phyloP scores from a whole-genome alignment of 1,140 invertebrate genomes.

The Aricia agestis region DNA sequence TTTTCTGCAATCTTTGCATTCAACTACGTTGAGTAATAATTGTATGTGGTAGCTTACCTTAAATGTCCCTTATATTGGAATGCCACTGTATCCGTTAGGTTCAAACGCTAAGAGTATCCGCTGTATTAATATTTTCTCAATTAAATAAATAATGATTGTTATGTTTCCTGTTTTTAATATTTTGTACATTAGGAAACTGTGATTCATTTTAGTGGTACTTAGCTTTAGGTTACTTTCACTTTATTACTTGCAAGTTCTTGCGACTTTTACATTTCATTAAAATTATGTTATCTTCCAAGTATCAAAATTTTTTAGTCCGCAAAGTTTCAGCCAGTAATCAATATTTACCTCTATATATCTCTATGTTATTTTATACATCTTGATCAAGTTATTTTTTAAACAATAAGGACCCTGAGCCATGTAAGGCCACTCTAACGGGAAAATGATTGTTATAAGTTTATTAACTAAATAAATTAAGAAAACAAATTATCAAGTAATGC shows the following conservation, averaged over 20 bases:
- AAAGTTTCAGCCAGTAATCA: too few species aligned
- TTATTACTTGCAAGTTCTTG: background rate
- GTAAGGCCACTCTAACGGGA: too few species aligned
- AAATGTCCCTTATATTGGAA: conserved; percentile 5
- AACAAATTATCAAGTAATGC: too few species aligned
- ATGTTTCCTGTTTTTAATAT: conserved; percentile 18
- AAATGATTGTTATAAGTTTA: too few species aligned
- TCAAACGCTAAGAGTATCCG: conserved; percentile 7
- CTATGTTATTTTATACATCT: too few species aligned
- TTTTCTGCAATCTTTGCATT: conserved; percentile 63
- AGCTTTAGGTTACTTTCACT: background rate
- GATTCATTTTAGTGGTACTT: background rate
- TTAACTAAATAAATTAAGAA: too few species aligned
- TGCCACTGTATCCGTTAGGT: conserved; percentile 18
- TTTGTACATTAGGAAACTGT: conserved; percentile 3
- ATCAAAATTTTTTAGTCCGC: too few species aligned
- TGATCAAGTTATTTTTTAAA: too few species aligned
- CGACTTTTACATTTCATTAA: background rate
- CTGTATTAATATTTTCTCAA: conserved; percentile 2
- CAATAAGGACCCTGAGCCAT: too few species aligned
- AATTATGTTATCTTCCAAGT: too few species aligned
- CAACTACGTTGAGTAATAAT: conserved; percentile 49
- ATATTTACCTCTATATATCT: too few species aligned
- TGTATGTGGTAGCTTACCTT: conserved; percentile 29
- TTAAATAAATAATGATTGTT: background rate